These are phyloP conservation scores for Caenorhabditis angaria DNA, from an alignment of 2,888 invertebrate species.

Conservation along the genomic window DNA sequence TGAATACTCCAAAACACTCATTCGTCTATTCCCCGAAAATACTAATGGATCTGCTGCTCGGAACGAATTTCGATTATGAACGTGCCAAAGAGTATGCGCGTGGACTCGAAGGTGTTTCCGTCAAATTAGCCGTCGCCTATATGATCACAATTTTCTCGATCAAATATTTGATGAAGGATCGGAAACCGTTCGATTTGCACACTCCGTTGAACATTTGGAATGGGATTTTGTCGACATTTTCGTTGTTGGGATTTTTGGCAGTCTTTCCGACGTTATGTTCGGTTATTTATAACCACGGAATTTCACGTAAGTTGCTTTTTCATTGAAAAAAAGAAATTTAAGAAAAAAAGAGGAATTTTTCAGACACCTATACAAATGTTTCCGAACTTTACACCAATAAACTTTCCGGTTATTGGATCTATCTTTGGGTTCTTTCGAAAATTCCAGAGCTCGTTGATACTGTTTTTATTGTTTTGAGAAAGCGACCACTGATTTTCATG, in stretches of 20 bases:
- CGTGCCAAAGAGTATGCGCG: constrained; percentile 61
- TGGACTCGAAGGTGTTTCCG: constrained; percentile 54
- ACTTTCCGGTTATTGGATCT: constrained; percentile 66
- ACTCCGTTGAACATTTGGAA: constrained; percentile 53
- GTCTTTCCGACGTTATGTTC: constrained; percentile 57
- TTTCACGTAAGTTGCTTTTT: constrained; percentile 59
- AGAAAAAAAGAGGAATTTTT: no score
- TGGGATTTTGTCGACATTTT: constrained; percentile 47
- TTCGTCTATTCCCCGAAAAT: no score
- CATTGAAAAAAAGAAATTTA: no score
- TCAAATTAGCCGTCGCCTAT: constrained; percentile 44
- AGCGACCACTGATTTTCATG: constrained; percentile 68
- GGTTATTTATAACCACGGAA: constrained; percentile 55
- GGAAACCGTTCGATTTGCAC: constrained; percentile 51
- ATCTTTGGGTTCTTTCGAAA: constrained; percentile 68
- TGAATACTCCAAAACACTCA: not conserved
- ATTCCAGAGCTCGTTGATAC: constrained; percentile 69
- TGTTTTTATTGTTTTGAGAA: constrained; percentile 67
- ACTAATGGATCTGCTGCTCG: constrained; percentile 39
- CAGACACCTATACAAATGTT: constrained; percentile 66
- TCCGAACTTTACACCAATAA: constrained; percentile 58
- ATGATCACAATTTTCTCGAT: constrained; percentile 45
- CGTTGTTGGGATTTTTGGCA: constrained; percentile 49
- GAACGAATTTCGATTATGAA: constrained; percentile 59
- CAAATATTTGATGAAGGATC: constrained; percentile 52